Evolutionary conservation across 1,140 invertebrate species (phyloP).

Genomic region (Colletes latitarsis): DNA sequence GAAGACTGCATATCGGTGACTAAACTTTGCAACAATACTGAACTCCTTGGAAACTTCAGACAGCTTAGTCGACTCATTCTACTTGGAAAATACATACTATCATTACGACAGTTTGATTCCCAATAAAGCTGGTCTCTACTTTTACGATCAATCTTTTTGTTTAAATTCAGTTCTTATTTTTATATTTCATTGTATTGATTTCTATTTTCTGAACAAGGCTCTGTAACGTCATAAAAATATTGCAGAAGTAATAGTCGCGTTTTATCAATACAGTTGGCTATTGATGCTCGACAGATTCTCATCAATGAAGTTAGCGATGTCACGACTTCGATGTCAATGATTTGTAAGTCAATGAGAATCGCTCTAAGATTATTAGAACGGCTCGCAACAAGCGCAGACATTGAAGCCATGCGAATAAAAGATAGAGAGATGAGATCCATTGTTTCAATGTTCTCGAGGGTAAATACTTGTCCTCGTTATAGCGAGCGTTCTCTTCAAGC

Average conservation of each 20-base stretch:
- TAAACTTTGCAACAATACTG: neutral
- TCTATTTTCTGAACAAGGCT: neutral
- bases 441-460: conserved; percentile 63
- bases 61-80: neutral
- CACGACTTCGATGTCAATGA: conserved; percentile 23
- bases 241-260: neutral
- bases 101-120: neutral
- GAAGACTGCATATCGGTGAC: neutral
- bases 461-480: conserved; percentile 68
- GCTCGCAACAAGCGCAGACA: conserved; percentile 22
- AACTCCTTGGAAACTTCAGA: neutral
- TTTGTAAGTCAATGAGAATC: conserved; percentile 51
- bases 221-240: neutral
- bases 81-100: neutral
- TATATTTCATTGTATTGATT: neutral
- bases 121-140: no score
- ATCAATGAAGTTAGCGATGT: neutral
- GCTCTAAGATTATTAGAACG: conserved; percentile 53
- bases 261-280: neutral
- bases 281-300: neutral
- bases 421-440: conserved; percentile 58
- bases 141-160: no score
- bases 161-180: neutral
- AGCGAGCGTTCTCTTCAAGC: conserved; percentile 38
- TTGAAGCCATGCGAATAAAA: conserved; percentile 63